phyloP scores from a whole-genome alignment of 2,797 vertebrate species.

The Cossypha dichroa region DNA sequence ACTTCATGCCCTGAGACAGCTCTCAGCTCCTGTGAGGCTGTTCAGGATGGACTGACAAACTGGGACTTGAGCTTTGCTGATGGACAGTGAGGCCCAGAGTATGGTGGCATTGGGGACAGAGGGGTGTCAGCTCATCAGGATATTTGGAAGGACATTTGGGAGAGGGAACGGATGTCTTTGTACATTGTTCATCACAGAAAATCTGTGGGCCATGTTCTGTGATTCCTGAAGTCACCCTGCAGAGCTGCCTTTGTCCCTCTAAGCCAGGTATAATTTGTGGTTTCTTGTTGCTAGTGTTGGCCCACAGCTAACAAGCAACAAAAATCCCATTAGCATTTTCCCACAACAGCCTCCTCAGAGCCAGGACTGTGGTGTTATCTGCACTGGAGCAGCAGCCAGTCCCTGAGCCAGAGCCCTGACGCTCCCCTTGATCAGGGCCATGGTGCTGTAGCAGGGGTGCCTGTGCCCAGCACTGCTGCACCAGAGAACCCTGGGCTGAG shows the following conservation, averaged over 20 bases:
- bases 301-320: background rate
- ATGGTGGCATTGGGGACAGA: fast-evolving
- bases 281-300: background rate
- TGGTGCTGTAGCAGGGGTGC: background rate
- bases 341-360: background rate
- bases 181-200: background rate
- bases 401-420: background rate
- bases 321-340: background rate
- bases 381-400: background rate
- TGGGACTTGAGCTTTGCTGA: background rate
- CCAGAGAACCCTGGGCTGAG: background rate
- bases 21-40: background rate
- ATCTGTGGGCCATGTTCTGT: background rate
- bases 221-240: background rate
- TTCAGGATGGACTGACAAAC: background rate
- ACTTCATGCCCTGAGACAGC: fast-evolving
- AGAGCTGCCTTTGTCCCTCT: background rate
- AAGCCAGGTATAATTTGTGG: background rate
- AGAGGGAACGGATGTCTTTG: background rate
- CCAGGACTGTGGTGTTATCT: background rate
- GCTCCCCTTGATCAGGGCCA: background rate
- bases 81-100: background rate
- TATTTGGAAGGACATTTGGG: background rate
- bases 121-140: background rate
- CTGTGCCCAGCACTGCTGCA: background rate